Percentiles rank a stretch among this genome's conserved stretches.
phyloP scores from a whole-genome alignment of 2,888 invertebrate species.

The Dromius quadrimaculatus region DNA sequence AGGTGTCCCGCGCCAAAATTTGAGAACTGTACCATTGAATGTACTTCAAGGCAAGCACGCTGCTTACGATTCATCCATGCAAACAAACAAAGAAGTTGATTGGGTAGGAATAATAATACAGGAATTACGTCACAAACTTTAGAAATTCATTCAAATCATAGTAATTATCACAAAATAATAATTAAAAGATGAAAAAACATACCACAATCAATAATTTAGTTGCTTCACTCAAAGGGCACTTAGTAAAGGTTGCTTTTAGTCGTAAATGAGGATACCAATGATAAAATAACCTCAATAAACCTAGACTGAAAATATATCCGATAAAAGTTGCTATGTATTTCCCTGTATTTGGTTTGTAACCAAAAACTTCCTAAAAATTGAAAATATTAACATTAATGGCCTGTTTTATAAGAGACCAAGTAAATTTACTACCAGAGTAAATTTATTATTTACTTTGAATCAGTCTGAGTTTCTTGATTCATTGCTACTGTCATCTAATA shows the following conservation, averaged over 20 bases:
- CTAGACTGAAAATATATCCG: conserved; percentile 76
- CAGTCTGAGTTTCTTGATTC: too few relatives aligned
- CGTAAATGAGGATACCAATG: conserved; percentile 90
- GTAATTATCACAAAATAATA: neutral
- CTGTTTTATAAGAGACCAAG: too few relatives aligned
- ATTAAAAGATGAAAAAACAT: conserved; percentile 59
- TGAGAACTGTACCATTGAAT: too few relatives aligned
- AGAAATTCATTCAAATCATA: neutral
- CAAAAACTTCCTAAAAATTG: conserved; percentile 73
- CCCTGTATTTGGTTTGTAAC: conserved; percentile 73
- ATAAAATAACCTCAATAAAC: conserved; percentile 83
- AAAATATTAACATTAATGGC: conserved; percentile 53
- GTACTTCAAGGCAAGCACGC: too few relatives aligned
- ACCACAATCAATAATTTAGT: conserved; percentile 83
- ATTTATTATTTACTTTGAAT: too few relatives aligned
- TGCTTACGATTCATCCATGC: conserved; percentile 13
- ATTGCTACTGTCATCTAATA: too few relatives aligned
- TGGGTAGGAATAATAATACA: neutral
- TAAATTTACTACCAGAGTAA: too few relatives aligned
- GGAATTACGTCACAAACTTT: neutral
- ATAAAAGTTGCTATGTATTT: conserved; percentile 71
- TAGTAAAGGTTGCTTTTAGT: conserved; percentile 78
- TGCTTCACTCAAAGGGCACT: conserved; percentile 79
- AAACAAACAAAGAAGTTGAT: conserved; percentile 14
- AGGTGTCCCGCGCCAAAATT: too few relatives aligned